A percentile compares a stretch with the other conserved stretches of the same genome.
Evolutionary conservation across 2,888 invertebrate species (phyloP).

Genomic region (Hymenopus coronatus): DNA sequence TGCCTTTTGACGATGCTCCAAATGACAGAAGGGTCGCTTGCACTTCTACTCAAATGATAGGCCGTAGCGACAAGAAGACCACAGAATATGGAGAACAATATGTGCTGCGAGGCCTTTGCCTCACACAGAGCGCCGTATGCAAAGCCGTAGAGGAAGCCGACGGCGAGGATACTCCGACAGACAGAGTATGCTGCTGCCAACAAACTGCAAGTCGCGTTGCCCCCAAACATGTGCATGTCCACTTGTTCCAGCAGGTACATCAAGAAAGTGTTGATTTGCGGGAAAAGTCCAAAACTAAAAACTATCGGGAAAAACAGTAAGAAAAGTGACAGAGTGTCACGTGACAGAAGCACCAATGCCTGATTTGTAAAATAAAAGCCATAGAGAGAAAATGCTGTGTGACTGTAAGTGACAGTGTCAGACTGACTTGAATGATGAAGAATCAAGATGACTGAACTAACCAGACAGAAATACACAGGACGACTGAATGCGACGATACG

Average conservation of each 20-base stretch:
- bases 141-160: slow-evolving; percentile 79
- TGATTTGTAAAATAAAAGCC: slow-evolving; percentile 55
- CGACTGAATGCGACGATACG: slow-evolving; percentile 76
- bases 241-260: slow-evolving; percentile 95
- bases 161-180: slow-evolving; percentile 73
- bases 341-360: slow-evolving; percentile 61
- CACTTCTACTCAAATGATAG: slow-evolving; percentile 89
- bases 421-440: slow-evolving; percentile 46
- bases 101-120: slow-evolving; percentile 80
- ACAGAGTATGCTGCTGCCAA: slow-evolving; percentile 80
- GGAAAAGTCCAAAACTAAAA: slow-evolving; percentile 93
- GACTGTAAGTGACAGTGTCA: slow-evolving; percentile 42
- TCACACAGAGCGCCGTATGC: slow-evolving; percentile 85
- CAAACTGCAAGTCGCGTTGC: slow-evolving; percentile 81
- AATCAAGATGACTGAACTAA: slow-evolving; percentile 42
- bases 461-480: slow-evolving; percentile 89
- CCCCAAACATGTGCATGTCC: slow-evolving; percentile 57
- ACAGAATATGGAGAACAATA: slow-evolving; percentile 92
- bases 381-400: slow-evolving; percentile 48
- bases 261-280: slow-evolving; percentile 93
- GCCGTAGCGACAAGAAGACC: slow-evolving; percentile 83
- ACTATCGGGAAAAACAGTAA: slow-evolving; percentile 89
- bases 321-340: slow-evolving; percentile 74
- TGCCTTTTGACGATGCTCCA: slow-evolving; percentile 85
- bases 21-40: slow-evolving; percentile 86